Evolutionary conservation across 2,113 vertebrate genomes (phyloP).

Genomic region (Nansenia antarctica): DNA sequence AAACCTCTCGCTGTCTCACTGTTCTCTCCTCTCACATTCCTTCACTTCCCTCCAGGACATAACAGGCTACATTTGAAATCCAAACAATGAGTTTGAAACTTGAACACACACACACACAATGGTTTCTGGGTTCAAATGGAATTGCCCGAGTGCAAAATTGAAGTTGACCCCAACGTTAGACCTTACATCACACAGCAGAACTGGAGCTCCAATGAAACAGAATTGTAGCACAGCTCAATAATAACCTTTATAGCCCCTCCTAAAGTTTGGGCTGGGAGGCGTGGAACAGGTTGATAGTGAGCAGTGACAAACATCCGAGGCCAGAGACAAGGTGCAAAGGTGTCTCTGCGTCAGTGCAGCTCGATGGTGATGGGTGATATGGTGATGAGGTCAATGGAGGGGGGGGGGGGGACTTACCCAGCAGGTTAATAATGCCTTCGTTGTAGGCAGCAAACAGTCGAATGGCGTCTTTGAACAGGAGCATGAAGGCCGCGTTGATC

Average conservation of each 20-base stretch:
- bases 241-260: neutral
- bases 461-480: slow-evolving; percentile 97
- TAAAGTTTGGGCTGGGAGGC: neutral
- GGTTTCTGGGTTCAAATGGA: neutral
- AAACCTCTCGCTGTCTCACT: neutral
- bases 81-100: neutral
- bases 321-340: slow-evolving; percentile 1
- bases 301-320: neutral
- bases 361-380: neutral
- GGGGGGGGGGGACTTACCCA: slow-evolving; percentile 77
- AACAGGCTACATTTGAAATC: neutral
- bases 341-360: neutral
- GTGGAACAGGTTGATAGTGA: neutral
- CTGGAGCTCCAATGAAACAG: neutral
- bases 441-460: slow-evolving; percentile 96
- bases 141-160: too few relatives aligned
- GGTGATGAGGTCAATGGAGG: neutral
- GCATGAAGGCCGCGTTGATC: slow-evolving; percentile 97
- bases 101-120: neutral
- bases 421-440: slow-evolving; percentile 94
- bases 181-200: neutral
- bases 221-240: neutral
- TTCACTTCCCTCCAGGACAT: neutral
- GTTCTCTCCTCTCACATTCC: neutral
- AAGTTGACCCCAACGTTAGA: neutral